phyloP scores from a whole-genome alignment of 2,113 vertebrate genomes.

The Ariopsis seemanni region DNA sequence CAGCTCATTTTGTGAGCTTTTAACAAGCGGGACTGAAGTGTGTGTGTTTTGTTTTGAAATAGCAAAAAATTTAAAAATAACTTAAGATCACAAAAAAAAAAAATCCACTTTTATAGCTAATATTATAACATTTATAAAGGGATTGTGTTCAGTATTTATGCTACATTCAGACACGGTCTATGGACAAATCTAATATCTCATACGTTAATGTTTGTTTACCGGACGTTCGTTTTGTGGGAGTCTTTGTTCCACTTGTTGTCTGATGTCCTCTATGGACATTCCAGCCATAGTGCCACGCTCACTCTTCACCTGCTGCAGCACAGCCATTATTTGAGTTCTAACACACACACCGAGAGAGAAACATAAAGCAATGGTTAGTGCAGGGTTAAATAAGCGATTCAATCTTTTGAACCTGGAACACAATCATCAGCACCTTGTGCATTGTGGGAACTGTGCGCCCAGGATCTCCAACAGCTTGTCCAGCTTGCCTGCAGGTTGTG shows the following conservation, averaged over 20 bases:
- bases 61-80: too few relatives aligned
- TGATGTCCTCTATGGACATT: constrained; percentile 86
- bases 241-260: constrained; percentile 76
- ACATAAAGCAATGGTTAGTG: background rate
- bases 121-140: too few relatives aligned
- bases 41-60: too few relatives aligned
- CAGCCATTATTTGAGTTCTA: constrained; percentile 80
- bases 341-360: constrained; percentile 4
- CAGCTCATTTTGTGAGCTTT: too few relatives aligned
- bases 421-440: constrained; percentile 74
- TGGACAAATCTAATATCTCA: background rate
- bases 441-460: constrained; percentile 79
- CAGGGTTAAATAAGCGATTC: background rate
- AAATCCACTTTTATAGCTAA: too few relatives aligned
- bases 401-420: background rate
- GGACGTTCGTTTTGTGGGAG: constrained; percentile 72
- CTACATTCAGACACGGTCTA: background rate
- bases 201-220: constrained; percentile 25
- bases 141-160: background rate
- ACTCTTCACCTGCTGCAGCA: constrained; percentile 90
- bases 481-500: constrained; percentile 73
- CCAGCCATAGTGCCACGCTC: constrained; percentile 85
- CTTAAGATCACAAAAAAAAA: too few relatives aligned
- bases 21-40: background rate
- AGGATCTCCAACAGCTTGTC: constrained; percentile 88